phyloP scores from a whole-genome alignment of 2,888 invertebrate genomes.

The Holacanthella duospinosa region DNA sequence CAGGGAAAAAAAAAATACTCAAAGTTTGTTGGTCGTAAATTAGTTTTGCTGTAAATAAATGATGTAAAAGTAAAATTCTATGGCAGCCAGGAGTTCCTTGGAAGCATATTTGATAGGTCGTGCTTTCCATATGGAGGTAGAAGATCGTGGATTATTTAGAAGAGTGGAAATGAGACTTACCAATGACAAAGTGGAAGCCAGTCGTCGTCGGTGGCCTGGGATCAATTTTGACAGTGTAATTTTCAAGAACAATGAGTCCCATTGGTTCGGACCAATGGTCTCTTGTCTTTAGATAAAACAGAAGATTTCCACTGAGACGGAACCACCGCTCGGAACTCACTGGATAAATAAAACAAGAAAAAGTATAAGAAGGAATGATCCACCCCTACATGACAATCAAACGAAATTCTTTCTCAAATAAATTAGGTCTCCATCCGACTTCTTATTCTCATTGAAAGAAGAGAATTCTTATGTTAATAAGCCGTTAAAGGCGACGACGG shows the following conservation, averaged over 20 bases:
- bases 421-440: not conserved
- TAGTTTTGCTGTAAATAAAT: too few species aligned
- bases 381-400: not conserved
- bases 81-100: too few species aligned
- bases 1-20: too few species aligned
- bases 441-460: too few species aligned
- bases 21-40: too few species aligned
- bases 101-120: too few species aligned
- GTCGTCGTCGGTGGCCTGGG: slow-evolving; percentile 41
- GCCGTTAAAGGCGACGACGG: too few species aligned
- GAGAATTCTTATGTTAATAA: not conserved
- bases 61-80: too few species aligned
- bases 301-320: slow-evolving; percentile 77
- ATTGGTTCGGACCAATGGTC: slow-evolving; percentile 79
- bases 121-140: too few species aligned
- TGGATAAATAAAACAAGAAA: slow-evolving; percentile 42
- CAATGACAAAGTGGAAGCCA: slow-evolving; percentile 20
- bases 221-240: slow-evolving; percentile 65
- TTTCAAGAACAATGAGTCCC: slow-evolving; percentile 78
- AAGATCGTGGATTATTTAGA: not conserved
- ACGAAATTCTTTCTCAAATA: slow-evolving; percentile 10
- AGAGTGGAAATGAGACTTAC: slow-evolving; percentile 10
- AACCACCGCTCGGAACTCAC: slow-evolving; percentile 77
- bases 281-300: slow-evolving; percentile 83
- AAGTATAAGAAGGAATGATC: not conserved